Evolutionary conservation across 2,888 invertebrate genomes (phyloP).

Genomic region (Philopedon plagiatum): DNA sequence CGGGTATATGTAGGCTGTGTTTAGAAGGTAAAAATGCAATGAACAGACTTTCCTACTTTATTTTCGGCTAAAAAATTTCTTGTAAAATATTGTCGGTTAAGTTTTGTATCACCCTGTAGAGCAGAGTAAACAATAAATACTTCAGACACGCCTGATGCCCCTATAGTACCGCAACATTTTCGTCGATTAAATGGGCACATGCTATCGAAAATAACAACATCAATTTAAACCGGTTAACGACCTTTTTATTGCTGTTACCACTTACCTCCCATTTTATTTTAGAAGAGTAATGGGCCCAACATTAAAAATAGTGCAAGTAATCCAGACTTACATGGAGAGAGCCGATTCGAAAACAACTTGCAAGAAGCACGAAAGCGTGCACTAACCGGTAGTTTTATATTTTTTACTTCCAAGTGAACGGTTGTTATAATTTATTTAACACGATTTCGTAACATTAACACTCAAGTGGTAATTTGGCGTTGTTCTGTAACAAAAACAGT

Average conservation of each 20-base stretch:
- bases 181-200: background rate
- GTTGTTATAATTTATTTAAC: background rate
- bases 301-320: slow-evolving; percentile 27
- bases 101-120: too few species aligned
- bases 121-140: too few species aligned
- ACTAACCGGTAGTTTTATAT: background rate
- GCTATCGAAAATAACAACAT: slow-evolving; percentile 18
- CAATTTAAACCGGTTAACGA: slow-evolving; percentile 35
- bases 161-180: too few species aligned
- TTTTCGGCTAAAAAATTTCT: too few species aligned
- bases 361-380: background rate
- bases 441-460: too few species aligned
- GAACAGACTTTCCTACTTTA: too few species aligned
- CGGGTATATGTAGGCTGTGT: too few species aligned
- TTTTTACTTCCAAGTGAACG: background rate
- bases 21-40: too few species aligned
- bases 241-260: slow-evolving; percentile 36
- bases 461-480: too few species aligned
- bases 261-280: slow-evolving; percentile 20
- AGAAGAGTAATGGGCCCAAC: slow-evolving; percentile 7
- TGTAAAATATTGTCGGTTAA: too few species aligned
- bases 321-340: background rate
- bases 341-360: background rate
- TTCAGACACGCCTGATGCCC: too few species aligned
- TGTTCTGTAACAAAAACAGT: too few species aligned